Base-by-base conservation (phyloP, 1,140 invertebrate species). In the Drosophila malerkotliana region DNA sequence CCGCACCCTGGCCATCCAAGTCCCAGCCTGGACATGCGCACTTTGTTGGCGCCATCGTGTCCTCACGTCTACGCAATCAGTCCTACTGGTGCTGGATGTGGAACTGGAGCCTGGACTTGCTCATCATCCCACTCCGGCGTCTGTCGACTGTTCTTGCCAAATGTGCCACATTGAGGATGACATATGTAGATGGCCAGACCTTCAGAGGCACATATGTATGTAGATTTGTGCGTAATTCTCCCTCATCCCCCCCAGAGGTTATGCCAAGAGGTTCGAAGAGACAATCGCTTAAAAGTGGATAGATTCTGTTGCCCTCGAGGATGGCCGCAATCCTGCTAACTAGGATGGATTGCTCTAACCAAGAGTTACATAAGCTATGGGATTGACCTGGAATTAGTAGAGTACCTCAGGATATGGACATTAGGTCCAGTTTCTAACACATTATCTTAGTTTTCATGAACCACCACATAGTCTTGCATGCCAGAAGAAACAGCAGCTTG, bases 1-100 rank as follows among this genome's bases (percentile, higher is more conserved):
- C 39, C 39, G 15, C 26, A 26, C n/a, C 30, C 51, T 39, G 52
- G 28, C 52, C 39, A 63, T 74, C 51, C 37, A 55, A 59, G 41
- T 41, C 26, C 9, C 49, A 56, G 30, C 21, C 2, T 37, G 28
- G 47, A 49, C 55, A 71, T 77, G 64, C 66, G 60, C 63, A 47
- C 12, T 49, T 21, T n/a, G 30, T 30, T 75, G 77, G 77, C 77
- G 77, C 77, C 77, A 66, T 12, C 44, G 41, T 28, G 56, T 61
- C 69, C 60, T 32, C 21, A 47, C 32, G 63, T 49, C 66, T 57
- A 57, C 52, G 60, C 76, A 53, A 78, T 32, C 10, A 67, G 21
- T 44, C 26, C 32, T 48, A 9, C 24, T 68, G 66, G 62, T 51
- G 12, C 12, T 41, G 39, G 39, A 3, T 6, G 5, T 14, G 39